Evolutionary conservation across 2,797 vertebrate genomes (phyloP).

Genomic region (Botia kubotai): DNA sequence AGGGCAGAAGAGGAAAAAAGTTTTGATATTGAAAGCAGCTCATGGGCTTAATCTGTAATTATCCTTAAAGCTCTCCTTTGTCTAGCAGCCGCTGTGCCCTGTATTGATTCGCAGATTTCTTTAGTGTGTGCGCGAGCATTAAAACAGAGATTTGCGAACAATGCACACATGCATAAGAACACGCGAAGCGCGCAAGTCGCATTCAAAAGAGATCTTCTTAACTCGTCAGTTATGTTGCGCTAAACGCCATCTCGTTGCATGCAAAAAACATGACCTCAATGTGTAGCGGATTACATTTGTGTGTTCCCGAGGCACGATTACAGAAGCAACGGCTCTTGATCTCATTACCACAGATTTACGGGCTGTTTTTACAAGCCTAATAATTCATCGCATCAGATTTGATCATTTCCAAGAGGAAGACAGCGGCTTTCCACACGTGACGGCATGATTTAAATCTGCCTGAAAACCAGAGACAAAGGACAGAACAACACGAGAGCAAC

Average conservation of each 20-base stretch:
- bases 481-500: conserved; percentile 66
- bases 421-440: conserved; percentile 66
- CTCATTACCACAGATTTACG: conserved; percentile 67
- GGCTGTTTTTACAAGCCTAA: conserved; percentile 75
- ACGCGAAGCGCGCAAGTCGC: conserved; percentile 64
- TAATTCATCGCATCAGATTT: conserved; percentile 74
- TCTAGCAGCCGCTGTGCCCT: conserved; percentile 53
- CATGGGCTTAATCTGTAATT: conserved; percentile 62
- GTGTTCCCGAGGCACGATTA: conserved; percentile 63
- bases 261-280: conserved; percentile 47
- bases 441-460: conserved; percentile 60
- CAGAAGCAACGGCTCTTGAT: conserved; percentile 64
- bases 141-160: conserved; percentile 51
- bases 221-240: conserved; percentile 63
- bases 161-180: conserved; percentile 47
- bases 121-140: conserved; percentile 50
- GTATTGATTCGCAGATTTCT: conserved; percentile 55
- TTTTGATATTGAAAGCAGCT: conserved; percentile 56
- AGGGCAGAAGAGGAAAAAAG: conserved; percentile 45
- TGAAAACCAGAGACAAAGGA: conserved; percentile 58
- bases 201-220: conserved; percentile 73
- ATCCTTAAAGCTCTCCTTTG: conserved; percentile 56
- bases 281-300: conserved; percentile 47
- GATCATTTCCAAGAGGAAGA: conserved; percentile 48
- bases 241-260: conserved; percentile 62